Conservation (phyloP, 35 echinoderm and acorn worm species). For the Holothuria glaberrima region DNA sequence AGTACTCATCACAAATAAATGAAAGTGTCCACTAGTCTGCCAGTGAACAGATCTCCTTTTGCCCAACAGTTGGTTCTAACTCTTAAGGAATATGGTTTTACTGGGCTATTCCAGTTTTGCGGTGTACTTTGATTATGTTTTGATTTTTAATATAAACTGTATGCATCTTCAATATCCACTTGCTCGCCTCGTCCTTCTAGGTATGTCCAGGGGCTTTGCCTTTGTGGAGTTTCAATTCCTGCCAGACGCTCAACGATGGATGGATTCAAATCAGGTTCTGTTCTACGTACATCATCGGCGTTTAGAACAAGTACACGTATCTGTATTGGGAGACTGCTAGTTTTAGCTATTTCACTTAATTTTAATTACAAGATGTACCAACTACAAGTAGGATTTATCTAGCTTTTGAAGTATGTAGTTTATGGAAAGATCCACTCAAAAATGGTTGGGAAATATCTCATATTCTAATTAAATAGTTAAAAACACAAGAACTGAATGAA, state of each 20-base stretch:
- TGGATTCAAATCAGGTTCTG: slow-evolving; percentile 99
- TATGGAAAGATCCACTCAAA: no score
- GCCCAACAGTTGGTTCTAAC: neutral
- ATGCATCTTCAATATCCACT: slow-evolving; percentile 61
- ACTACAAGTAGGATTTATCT: no score
- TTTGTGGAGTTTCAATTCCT: slow-evolving; percentile 99
- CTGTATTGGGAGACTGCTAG: slow-evolving; percentile 45
- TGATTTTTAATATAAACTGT: slow-evolving; percentile 14
- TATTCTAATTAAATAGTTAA: no score
- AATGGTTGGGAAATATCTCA: no score
- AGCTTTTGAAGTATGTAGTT: no score
- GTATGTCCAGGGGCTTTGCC: slow-evolving; percentile 99
- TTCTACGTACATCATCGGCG: slow-evolving; percentile 52
- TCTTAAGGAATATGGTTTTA: neutral
- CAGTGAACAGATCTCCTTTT: slow-evolving; percentile 47
- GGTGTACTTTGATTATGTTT: slow-evolving; percentile 44
- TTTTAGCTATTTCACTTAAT: neutral
- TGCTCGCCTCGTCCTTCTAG: slow-evolving; percentile 76
- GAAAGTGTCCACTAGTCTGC: neutral
- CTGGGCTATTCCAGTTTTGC: slow-evolving; percentile 43
- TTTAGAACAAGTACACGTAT: slow-evolving; percentile 68
- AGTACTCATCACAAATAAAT: neutral
- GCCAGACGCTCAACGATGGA: slow-evolving; percentile 97
- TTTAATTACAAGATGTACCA: no score
- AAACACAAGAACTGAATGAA: no score